Base-by-base conservation (phyloP, 1,140 invertebrate genomes). In the Halesus radiatus region DNA sequence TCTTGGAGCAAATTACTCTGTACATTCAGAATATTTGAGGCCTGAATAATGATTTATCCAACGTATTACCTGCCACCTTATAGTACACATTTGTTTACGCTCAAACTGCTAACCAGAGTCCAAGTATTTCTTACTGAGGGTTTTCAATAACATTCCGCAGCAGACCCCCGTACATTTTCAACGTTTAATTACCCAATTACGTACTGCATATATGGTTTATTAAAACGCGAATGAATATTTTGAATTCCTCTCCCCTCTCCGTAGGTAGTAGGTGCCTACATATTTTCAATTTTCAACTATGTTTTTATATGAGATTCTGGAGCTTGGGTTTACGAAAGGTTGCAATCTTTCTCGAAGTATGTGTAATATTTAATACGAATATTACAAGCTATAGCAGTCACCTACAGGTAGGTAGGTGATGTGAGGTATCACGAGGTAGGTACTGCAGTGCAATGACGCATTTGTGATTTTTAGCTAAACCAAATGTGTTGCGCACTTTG, bases 161-260 rank as follows among this genome's bases (percentile, higher is more conserved):
- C 54, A 76, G 52, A 75, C 76, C 54, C 64, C 64, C 73, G 81
- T 64, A 53, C 76, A 54, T 82, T 79, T 82, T 80, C 54, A 75
- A 78, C 81, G 80, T 80, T 82, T 80, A 82, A 82, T 82, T 79
- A 70, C 77, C 78, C 81, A 82, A 82, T 82, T 82, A 82, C 79
- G 74, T 66, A 72, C 81, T 66, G 81, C 64, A 74, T 77, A 74
- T 82, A 78, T 74, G 81, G 74, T 77, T 73, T 80, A 82, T 80
- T 80, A 78, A 80, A 77, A 79, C 60, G 78, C 78, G 60, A 52
- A 73, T 80, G 58, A 32, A 78, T 80, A 64, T 80, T 82, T 82
- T 74, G 56, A 80, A 82, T 56, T 74, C 32, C 32, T 62, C 70
- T 0, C 53, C 75, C 62, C 62, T 45, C 26, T 64, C 23, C 16